Evolutionary conservation across 1,140 invertebrate genomes (phyloP), one percentile per base, ranked within the genome.

Genomic region (Diachasmimorpha longicaudata): DNA sequence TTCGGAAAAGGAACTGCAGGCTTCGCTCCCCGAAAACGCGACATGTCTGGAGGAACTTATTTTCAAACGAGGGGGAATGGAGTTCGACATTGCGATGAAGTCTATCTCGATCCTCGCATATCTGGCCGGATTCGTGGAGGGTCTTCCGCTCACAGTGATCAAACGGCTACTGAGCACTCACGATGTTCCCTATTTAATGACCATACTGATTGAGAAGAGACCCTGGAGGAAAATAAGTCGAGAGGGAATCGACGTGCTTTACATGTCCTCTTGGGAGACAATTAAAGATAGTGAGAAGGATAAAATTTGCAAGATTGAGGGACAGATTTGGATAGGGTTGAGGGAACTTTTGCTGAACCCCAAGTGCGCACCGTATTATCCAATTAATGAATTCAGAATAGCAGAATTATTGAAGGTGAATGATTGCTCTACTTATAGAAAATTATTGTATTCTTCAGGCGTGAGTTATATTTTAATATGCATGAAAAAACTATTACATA

Each of bases 111-210:
- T 95, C 79, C 84, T 95, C 23, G 88, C 93, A 85, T 94, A 91
- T 79, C 80, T 92, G 19, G 86, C 88, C 0, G 90, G 91, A 83
- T 89, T 88, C 82, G 70, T 84, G 71, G 89, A 92, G 23, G 85
- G 87, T 11, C 88, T 94, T n/a, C 91, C 93, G 1, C 84, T 94
- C 9, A 90, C 91, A 63, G 91, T 92, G 46, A 83, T 91, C 8
- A 91, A 91, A 3, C 90, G 93, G 42, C 83, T 96, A 77, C 90
- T 94, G 70, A 88, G 90, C 46, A 92, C 89, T 0, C 92, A 94
- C 75, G 95, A 96, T 82, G 86, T 95, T 42, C 95, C 94, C 0
- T 92, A 94, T 77, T 85, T 96, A 19, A 88, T 96, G 37, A 89
- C 88, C 0, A 48, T 13, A 58, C 78, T 44, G 13, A 42, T 70